Base-by-base conservation (phyloP, 2,888 invertebrate species). In the Papilio elwesi region DNA sequence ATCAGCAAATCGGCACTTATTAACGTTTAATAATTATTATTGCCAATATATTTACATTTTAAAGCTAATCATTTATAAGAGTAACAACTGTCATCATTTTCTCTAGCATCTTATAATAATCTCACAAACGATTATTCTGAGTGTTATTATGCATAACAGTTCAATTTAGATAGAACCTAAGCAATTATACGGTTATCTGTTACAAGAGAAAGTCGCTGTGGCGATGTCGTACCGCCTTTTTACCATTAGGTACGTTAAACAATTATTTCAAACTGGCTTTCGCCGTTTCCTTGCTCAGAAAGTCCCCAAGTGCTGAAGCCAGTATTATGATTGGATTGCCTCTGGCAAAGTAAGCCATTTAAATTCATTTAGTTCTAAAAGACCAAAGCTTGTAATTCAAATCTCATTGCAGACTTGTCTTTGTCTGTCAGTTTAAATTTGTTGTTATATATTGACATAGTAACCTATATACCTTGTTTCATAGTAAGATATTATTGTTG, bases 121-220 rank as follows among this genome's bases (percentile, higher is more conserved):
- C 13, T 38, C 13, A 59, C 7, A 59, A 59, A 13, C 59, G 38
- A 59, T 59, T 59, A 59, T 59, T 59, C 9, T n/a, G 26, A 6
- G 43, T 9, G 43, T 43, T 62, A 62, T 62, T 43, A 62, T 62
- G 59, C 15, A 62, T 26, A 67, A 67, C 47, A 65, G 12, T 36
- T 47, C 66, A 53, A 63, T 73, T 68, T 59, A 71, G 70, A 65
- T 13, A 65, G 43, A 71, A 71, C 65, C 43, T 71, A 49, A 15
- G 53, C 48, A 66, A 73, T 73, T 73, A 73, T 51, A 26, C 64
- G 51, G 65, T 36, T 70, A 70, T 70, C 73, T 52, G 66, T 73
- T 73, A 59, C 65, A 51, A 70, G 73, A 62, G 73, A 73, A 73
- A 73, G 73, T 70, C 5, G 57, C 12, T 47, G 16, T 51, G 16